phyloP scores from a whole-genome alignment of 2,113 vertebrate genomes.

The Coptodon rendalli region DNA sequence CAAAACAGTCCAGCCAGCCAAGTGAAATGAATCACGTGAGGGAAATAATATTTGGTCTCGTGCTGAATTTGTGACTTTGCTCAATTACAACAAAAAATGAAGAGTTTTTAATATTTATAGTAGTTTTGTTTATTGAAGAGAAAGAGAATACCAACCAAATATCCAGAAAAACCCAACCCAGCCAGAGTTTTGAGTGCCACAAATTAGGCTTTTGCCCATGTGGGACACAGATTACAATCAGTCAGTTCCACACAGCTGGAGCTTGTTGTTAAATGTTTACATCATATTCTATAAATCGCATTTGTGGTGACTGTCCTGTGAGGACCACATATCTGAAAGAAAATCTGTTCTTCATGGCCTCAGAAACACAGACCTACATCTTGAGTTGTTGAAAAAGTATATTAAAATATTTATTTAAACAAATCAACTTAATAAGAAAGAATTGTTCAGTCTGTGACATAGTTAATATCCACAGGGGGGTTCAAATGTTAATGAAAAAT shows the following conservation, averaged over 20 bases:
- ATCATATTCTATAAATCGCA: not conserved
- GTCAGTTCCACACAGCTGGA: not conserved
- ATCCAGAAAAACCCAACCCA: not conserved
- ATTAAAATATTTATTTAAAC: too few species aligned
- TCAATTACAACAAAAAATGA: not conserved
- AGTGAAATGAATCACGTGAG: fast-evolving
- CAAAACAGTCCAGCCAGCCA: not conserved
- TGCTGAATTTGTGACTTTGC: not conserved
- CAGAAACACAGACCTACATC: too few species aligned
- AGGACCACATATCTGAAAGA: too few species aligned
- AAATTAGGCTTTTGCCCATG: not conserved
- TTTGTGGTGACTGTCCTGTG: not conserved
- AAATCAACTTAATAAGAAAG: too few species aligned
- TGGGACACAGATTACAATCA: not conserved
- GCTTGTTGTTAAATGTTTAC: not conserved
- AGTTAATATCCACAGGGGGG: too few species aligned
- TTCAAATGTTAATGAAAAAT: too few species aligned
- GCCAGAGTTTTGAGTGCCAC: not conserved
- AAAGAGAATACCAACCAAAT: not conserved
- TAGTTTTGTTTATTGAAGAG: not conserved
- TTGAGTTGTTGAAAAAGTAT: too few species aligned
- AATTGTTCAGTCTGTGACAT: too few species aligned
- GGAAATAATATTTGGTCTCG: not conserved
- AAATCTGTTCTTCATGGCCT: too few species aligned
- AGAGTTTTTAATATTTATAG: not conserved